Evolutionary conservation across 2,797 vertebrate genomes (phyloP), one percentile per base, ranked within the genome.

Genomic region (Steatocranus sp.): DNA sequence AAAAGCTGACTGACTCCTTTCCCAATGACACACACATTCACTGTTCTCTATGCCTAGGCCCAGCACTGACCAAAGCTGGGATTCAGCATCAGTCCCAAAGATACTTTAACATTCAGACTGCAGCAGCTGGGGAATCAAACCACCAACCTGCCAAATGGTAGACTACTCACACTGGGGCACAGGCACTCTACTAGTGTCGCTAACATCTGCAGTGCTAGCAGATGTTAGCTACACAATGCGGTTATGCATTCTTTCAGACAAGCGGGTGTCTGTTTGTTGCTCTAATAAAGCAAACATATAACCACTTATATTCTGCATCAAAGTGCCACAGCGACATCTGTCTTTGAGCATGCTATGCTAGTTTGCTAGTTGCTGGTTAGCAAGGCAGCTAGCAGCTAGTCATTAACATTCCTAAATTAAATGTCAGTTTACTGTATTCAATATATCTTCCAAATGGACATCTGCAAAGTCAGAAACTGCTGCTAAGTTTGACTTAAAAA

Each of bases 151-250:
- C 18, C 18, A 11, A 34, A n/a, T 61, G 32, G 11, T 61, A 61
- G 18, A 0, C 30, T 5, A 34, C 56, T 36, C 56, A 12, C 56
- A 12, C 18, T 12, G 18, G 36, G 32, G 30, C 3, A 61, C 32
- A 63, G 32, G 32, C 32, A 18, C 27, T 56, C 8, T 4, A 56
- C 27, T 56, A 4, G 54, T 30, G 53, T 56, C 17, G 53, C 14
- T 56, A 56, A 56, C 14, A 54, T 54, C 53, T 54, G 3, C 53
- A 30, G 50, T 23, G 20, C 50, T 54, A 0, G 7, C 51, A 54
- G 7, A 54, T 27, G 25, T 17, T 56, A 56, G 53, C 25, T 56
- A 17, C 53, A 56, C 8, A 17, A 30, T 56, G 25, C 5, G 0
- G 25, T 30, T 30, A 56, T 6, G 2, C 53, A 17, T 56, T 0